Percentiles rank a stretch among this genome's conserved stretches.
Conservation (phyloP, 2,113 vertebrate genomes). For the Chiloscyllium plagiosum region DNA sequence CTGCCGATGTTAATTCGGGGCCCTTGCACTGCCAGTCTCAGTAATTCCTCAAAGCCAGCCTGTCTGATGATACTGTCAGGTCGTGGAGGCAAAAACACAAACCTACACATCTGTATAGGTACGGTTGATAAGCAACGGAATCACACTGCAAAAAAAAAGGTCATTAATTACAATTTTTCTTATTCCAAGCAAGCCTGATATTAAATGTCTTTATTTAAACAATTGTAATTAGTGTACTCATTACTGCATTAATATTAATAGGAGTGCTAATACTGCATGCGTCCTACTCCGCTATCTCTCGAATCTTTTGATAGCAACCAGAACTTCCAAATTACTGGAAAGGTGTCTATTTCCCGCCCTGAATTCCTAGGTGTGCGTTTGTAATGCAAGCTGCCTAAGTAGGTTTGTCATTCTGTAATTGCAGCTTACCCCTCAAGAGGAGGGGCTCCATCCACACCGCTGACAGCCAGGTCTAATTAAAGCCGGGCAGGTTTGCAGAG, state of each 20-base stretch:
- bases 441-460: neutral
- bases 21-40: neutral
- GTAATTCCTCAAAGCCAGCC: conserved; percentile 20
- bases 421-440: neutral
- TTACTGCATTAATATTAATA: neutral
- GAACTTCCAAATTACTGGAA: neutral
- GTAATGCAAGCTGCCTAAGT: neutral
- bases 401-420: neutral
- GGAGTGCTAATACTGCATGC: neutral
- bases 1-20: conserved; percentile 34
- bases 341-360: neutral
- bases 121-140: neutral
- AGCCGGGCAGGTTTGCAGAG: neutral
- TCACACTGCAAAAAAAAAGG: neutral
- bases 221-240: neutral
- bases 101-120: neutral
- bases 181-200: neutral
- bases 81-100: too few species aligned
- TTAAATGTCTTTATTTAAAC: neutral
- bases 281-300: too few species aligned
- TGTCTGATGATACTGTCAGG: neutral
- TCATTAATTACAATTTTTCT: conserved; percentile 18
- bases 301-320: neutral
- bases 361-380: neutral
- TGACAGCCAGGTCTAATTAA: neutral